A percentile compares a stretch with the other conserved stretches of the same genome.
These are phyloP conservation scores for Anagyrus pseudococci DNA, from an alignment of 2,888 invertebrate species.

Conservation along the genomic window DNA sequence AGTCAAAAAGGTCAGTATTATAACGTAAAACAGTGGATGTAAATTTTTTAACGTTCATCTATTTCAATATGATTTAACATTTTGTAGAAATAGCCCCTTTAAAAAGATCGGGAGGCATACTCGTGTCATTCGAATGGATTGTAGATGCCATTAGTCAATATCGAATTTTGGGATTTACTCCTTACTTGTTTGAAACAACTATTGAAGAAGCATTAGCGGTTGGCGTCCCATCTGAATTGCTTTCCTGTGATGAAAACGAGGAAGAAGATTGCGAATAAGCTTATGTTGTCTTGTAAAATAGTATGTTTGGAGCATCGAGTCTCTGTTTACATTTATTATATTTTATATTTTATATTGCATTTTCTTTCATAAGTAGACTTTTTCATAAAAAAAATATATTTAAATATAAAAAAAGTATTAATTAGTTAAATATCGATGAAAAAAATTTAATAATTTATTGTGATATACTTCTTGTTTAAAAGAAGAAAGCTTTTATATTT, in stretches of 20 bases:
- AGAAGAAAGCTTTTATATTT: not conserved
- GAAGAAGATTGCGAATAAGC: conserved; percentile 13
- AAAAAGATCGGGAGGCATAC: conserved; percentile 40
- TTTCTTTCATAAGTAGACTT: not conserved
- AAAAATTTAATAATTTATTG: conserved; percentile 4
- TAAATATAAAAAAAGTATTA: not conserved
- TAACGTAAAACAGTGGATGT: not conserved
- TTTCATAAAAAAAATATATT: conserved; percentile 4
- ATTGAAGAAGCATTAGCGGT: conserved; percentile 40
- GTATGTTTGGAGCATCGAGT: not conserved
- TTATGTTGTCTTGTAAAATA: not conserved
- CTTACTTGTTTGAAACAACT: conserved; percentile 44
- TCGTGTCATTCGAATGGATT: conserved; percentile 49
- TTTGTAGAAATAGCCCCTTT: conserved; percentile 27
- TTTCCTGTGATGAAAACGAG: conserved; percentile 43
- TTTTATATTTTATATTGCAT: not conserved
- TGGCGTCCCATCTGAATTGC: conserved; percentile 44
- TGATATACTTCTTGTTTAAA: not conserved
- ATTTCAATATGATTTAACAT: not conserved
- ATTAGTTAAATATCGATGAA: not conserved
- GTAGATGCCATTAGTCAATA: conserved; percentile 52
- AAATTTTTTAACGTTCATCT: not conserved
- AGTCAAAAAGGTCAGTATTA: conserved; percentile 20
- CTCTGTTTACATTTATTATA: not conserved
- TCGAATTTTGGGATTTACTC: conserved; percentile 43